Conservation (phyloP, 2,113 vertebrate genomes). For the Candoia aspera region DNA sequence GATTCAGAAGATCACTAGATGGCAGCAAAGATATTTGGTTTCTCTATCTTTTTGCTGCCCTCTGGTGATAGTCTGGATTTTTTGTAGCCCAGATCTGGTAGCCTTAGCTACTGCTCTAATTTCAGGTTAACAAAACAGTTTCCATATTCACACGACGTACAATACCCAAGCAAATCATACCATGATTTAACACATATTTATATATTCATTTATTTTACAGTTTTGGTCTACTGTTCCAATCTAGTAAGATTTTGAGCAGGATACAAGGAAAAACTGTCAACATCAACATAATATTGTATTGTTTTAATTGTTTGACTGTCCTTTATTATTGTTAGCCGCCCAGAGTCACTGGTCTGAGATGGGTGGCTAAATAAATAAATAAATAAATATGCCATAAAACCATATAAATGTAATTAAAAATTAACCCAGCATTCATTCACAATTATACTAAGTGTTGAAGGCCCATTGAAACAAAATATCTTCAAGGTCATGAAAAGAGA, state of each 20-base stretch:
- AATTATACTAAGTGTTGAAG: neutral
- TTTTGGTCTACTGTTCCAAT: neutral
- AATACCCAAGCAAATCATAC: neutral
- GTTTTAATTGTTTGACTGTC: too few relatives aligned
- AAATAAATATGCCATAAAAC: neutral
- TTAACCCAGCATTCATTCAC: neutral
- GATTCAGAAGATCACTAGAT: neutral
- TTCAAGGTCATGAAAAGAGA: neutral
- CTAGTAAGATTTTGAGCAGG: neutral
- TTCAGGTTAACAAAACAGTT: neutral
- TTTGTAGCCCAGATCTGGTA: neutral
- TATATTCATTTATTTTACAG: neutral
- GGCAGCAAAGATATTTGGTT: neutral
- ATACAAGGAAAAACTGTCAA: neutral
- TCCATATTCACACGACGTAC: neutral
- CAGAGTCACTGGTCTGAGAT: too few relatives aligned
- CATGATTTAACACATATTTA: neutral
- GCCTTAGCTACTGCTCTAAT: neutral
- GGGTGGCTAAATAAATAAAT: too few relatives aligned
- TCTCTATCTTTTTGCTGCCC: neutral
- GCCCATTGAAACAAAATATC: neutral
- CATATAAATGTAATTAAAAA: neutral
- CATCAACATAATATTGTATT: neutral
- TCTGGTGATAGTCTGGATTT: neutral
- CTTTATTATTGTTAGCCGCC: too few relatives aligned